Evolutionary conservation across 2,888 invertebrate species (phyloP).

Genomic region (Drosophila subsilvestris): DNA sequence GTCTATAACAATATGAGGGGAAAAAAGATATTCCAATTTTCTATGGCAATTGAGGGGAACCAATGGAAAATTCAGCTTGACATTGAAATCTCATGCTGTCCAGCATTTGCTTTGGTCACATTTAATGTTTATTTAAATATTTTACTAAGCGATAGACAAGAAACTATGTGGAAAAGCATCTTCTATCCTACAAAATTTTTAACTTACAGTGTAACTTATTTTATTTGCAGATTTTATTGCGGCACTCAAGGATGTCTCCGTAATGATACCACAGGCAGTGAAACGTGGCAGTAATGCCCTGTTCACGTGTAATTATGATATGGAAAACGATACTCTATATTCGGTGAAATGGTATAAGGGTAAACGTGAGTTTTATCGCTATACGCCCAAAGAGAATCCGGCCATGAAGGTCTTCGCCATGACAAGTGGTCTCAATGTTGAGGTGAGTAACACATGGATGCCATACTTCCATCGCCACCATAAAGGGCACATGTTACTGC

Average conservation of each 20-base stretch:
- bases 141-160: no score
- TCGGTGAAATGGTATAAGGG: slow-evolving; percentile 96
- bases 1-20: not conserved
- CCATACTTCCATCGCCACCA: slow-evolving; percentile 23
- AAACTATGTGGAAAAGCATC: not conserved
- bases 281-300: slow-evolving; percentile 88
- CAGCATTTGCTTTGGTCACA: no score
- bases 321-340: slow-evolving; percentile 91
- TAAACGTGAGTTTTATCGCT: slow-evolving; percentile 92
- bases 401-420: slow-evolving; percentile 88
- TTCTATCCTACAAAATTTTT: slow-evolving; percentile 1
- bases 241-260: slow-evolving; percentile 87
- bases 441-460: slow-evolving; percentile 87
- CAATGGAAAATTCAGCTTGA: no score
- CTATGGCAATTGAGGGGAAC: no score
- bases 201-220: slow-evolving; percentile 25
- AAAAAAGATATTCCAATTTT: not conserved
- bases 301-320: slow-evolving; percentile 90
- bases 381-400: slow-evolving; percentile 89
- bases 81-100: no score
- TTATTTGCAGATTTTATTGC: slow-evolving; percentile 82
- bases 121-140: not conserved
- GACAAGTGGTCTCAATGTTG: slow-evolving; percentile 89
- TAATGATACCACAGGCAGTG: slow-evolving; percentile 88
- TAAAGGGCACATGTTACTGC: slow-evolving; percentile 70